A percentile compares a stretch with the other conserved stretches of the same genome.
These are phyloP conservation scores for Arion vulgaris DNA, from an alignment of 1,140 invertebrate genomes.

Conservation along the genomic window DNA sequence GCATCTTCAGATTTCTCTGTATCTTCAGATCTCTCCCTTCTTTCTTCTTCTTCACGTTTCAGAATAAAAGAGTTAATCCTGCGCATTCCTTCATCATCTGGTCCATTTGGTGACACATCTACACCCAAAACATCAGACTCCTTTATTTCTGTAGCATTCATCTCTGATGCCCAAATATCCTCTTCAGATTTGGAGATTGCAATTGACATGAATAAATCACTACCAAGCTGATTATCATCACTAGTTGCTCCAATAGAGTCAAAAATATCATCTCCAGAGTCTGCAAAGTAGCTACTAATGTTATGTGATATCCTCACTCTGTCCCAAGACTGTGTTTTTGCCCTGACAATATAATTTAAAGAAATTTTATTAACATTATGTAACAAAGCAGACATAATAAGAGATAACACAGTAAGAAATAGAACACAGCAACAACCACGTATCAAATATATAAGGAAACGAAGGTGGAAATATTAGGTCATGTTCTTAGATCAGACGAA, in stretches of 20 bases:
- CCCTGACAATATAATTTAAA: slow-evolving; percentile 5
- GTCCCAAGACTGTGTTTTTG: not conserved
- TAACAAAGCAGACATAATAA: too few species aligned
- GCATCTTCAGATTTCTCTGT: not conserved
- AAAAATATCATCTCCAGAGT: slow-evolving; percentile 50
- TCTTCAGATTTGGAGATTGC: slow-evolving; percentile 39
- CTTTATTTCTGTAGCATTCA: slow-evolving; percentile 40
- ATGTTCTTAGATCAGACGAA: too few species aligned
- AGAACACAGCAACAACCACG: too few species aligned
- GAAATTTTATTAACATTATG: not conserved
- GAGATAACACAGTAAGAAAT: too few species aligned
- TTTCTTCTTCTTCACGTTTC: slow-evolving; percentile 23
- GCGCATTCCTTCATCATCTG: slow-evolving; percentile 11
- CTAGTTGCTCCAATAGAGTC: slow-evolving; percentile 42
- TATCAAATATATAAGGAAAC: too few species aligned
- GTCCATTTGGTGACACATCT: not conserved
- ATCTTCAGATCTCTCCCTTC: not conserved
- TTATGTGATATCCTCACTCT: not conserved
- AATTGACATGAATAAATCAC: slow-evolving; percentile 36
- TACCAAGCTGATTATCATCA: slow-evolving; percentile 17
- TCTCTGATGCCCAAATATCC: slow-evolving; percentile 36
- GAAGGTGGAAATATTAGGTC: too few species aligned
- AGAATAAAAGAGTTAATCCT: slow-evolving; percentile 29
- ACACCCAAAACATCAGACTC: slow-evolving; percentile 25
- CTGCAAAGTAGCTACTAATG: slow-evolving; percentile 62